Conservation (phyloP, 2,888 invertebrate species). For the Mimas tiliae region DNA sequence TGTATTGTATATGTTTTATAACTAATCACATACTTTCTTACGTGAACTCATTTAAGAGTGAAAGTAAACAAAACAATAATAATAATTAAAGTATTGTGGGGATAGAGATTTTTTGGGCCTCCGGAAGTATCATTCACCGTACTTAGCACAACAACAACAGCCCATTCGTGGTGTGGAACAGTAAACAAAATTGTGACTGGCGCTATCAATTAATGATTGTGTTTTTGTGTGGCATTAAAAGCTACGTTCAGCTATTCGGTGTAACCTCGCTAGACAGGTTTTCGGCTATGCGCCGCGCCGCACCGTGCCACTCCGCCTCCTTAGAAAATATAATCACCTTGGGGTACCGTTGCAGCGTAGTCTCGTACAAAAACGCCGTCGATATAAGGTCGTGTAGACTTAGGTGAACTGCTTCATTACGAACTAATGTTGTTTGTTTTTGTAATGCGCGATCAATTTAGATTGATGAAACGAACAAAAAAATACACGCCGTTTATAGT, state of each 20-base stretch:
- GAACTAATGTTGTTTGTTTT: background rate
- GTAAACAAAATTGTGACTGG: no score
- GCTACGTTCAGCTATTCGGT: background rate
- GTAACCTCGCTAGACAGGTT: constrained; percentile 11
- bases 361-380: background rate
- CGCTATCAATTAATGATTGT: background rate
- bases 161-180: no score
- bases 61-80: no score
- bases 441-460: background rate
- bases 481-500: background rate
- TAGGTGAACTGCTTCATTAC: background rate
- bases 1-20: no score
- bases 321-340: background rate
- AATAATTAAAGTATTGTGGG: no score
- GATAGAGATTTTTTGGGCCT: no score
- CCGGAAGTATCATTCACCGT: no score
- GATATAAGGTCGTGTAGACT: background rate
- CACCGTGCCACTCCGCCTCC: background rate
- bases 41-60: no score
- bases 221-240: background rate
- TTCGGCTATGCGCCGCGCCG: constrained; percentile 8
- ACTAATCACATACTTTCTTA: no score
- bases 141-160: no score
- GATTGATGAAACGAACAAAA: background rate
- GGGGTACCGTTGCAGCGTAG: constrained; percentile 20